Evolutionary conservation across 1,140 invertebrate genomes (phyloP).

Genomic region (Popillia japonica): DNA sequence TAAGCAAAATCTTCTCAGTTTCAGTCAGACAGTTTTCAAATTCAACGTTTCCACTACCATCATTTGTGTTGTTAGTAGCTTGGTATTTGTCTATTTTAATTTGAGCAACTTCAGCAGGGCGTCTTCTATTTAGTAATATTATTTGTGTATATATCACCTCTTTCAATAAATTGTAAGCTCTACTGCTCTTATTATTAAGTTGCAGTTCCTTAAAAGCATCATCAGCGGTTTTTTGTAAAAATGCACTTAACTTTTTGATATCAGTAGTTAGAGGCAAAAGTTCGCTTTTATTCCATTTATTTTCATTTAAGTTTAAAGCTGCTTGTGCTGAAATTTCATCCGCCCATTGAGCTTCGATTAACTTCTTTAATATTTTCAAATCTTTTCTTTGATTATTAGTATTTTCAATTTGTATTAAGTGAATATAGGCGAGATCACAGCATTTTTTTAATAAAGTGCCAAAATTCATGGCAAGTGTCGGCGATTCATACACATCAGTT

Average conservation of each 20-base stretch:
- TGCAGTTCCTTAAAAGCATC: slow-evolving; percentile 28
- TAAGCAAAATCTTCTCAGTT: slow-evolving; percentile 39
- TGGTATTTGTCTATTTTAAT: slow-evolving; percentile 40
- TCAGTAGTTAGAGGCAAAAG: slow-evolving; percentile 36
- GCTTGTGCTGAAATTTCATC: slow-evolving; percentile 33
- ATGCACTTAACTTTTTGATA: slow-evolving; percentile 36
- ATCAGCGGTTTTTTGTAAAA: slow-evolving; percentile 19
- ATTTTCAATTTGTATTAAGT: background rate
- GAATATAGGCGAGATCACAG: slow-evolving; percentile 33
- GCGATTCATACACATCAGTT: slow-evolving; percentile 20
- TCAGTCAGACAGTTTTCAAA: slow-evolving; percentile 42
- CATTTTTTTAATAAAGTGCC: slow-evolving; percentile 36
- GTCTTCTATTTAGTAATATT: slow-evolving; percentile 40
- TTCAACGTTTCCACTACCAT: background rate
- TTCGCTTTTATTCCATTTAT: slow-evolving; percentile 45
- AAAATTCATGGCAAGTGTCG: slow-evolving; percentile 35
- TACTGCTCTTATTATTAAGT: slow-evolving; percentile 4
- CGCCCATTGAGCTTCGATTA: slow-evolving; percentile 44
- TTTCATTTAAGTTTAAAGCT: slow-evolving; percentile 41
- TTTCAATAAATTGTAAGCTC: slow-evolving; percentile 40
- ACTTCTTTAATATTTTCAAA: slow-evolving; percentile 40
- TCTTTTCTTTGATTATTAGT: slow-evolving; percentile 36
- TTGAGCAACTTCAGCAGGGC: slow-evolving; percentile 41
- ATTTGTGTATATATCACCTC: slow-evolving; percentile 43
- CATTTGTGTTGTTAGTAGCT: slow-evolving; percentile 24